Conservation (phyloP, 2,797 vertebrate genomes). For the Leptodactylus fallax region DNA sequence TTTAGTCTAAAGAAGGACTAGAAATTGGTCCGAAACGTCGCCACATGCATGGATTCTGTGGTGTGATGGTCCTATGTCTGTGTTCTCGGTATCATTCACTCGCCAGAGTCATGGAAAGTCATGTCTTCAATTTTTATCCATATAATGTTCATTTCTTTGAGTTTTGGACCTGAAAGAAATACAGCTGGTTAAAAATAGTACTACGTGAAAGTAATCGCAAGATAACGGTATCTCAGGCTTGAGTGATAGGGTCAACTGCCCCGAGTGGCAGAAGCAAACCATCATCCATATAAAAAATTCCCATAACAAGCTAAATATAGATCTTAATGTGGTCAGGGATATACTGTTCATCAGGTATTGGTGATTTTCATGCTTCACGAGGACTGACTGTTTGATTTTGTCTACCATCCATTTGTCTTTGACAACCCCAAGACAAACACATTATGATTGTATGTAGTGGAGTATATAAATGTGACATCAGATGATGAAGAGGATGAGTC, state of each 20-base stretch:
- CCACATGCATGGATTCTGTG: no score
- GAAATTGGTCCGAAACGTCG: no score
- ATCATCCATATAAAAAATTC: background rate
- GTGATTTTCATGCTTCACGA: background rate
- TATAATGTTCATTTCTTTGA: background rate
- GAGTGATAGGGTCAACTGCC: background rate
- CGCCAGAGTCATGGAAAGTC: no score
- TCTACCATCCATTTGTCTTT: constrained; percentile 6
- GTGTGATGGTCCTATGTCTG: no score
- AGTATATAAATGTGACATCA: background rate
- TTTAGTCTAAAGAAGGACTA: no score
- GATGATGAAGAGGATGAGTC: constrained; percentile 21
- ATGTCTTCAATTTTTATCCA: background rate
- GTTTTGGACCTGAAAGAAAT: no score
- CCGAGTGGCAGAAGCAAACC: background rate
- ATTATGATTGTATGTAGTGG: constrained; percentile 18
- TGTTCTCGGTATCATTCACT: no score
- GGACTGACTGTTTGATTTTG: background rate
- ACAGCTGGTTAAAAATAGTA: background rate
- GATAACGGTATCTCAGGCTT: background rate
- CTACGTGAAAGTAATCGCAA: background rate
- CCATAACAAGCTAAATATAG: background rate
- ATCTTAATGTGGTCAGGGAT: background rate
- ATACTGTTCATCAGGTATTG: background rate
- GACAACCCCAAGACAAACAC: constrained; percentile 26